phyloP scores from a whole-genome alignment of 1,140 invertebrate genomes.

The Chelonus insularis region DNA sequence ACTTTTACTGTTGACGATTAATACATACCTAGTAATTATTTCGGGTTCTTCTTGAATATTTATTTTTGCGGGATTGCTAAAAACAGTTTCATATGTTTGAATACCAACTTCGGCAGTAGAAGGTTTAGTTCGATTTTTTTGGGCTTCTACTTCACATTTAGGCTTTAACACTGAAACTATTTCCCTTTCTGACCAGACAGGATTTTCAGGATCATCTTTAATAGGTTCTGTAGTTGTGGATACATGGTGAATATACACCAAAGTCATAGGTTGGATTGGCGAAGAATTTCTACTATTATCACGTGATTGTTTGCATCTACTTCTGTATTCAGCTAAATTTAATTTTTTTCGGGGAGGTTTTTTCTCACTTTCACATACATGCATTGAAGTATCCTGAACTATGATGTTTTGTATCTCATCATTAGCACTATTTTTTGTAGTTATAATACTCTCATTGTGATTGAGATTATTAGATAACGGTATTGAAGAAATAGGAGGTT shows the following conservation, averaged over 20 bases:
- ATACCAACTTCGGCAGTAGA: constrained; percentile 31
- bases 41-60: constrained; percentile 13
- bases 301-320: constrained; percentile 48
- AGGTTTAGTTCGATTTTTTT: constrained; percentile 39
- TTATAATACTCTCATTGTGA: constrained; percentile 39
- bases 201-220: constrained; percentile 34
- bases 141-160: constrained; percentile 40
- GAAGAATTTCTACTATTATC: constrained; percentile 43
- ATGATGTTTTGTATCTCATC: constrained; percentile 41
- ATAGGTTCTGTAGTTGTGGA: constrained; percentile 46
- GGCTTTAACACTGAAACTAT: constrained; percentile 44
- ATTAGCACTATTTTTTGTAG: constrained; percentile 41
- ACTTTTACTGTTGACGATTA: background rate
- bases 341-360: constrained; percentile 52
- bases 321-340: constrained; percentile 60
- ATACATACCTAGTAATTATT: too few relatives aligned
- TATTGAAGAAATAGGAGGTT: constrained; percentile 32
- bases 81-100: constrained; percentile 46
- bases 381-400: constrained; percentile 28
- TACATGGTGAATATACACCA: constrained; percentile 44
- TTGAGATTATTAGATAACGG: constrained; percentile 19
- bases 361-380: constrained; percentile 34
- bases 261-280: constrained; percentile 41
- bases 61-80: constrained; percentile 33
- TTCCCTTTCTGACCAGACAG: constrained; percentile 46